phyloP scores from a whole-genome alignment of 2,113 vertebrate species.

The Paraplagusia blochii region DNA sequence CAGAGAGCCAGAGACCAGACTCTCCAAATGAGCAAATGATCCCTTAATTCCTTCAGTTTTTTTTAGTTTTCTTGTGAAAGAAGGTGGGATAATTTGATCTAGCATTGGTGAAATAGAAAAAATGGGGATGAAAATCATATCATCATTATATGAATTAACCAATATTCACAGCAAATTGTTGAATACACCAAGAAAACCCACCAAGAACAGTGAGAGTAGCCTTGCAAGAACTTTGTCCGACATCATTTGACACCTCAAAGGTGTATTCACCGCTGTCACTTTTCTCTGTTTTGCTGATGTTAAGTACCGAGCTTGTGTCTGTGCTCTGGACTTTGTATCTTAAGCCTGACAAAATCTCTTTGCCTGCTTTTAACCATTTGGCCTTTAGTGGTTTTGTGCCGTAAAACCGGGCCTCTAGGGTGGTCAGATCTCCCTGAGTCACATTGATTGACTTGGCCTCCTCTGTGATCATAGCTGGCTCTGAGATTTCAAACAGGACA shows the following conservation, averaged over 20 bases:
- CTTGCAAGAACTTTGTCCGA: conserved; percentile 86
- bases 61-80: conserved; percentile 94
- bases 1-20: conserved; percentile 92
- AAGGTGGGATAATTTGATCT: conserved; percentile 97
- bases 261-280: conserved; percentile 87
- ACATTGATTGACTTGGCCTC: conserved; percentile 93
- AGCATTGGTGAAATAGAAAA: conserved; percentile 42
- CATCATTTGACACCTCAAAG: conserved; percentile 93
- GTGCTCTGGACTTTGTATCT: conserved; percentile 89
- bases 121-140: conserved; percentile 2
- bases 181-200: conserved; percentile 69
- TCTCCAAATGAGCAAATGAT: conserved; percentile 92
- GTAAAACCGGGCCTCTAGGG: conserved; percentile 89
- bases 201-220: conserved; percentile 88
- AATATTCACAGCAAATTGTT: neutral
- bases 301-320: conserved; percentile 87
- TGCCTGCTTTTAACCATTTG: conserved; percentile 88
- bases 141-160: neutral
- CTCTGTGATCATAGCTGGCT: conserved; percentile 90
- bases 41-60: conserved; percentile 93
- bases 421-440: conserved; percentile 93
- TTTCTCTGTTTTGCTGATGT: conserved; percentile 87
- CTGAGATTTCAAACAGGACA: conserved; percentile 73
- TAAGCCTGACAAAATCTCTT: conserved; percentile 82
- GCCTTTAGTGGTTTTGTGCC: conserved; percentile 89